phyloP scores from a whole-genome alignment of 1,140 invertebrate genomes.

The Drosophila truncata region DNA sequence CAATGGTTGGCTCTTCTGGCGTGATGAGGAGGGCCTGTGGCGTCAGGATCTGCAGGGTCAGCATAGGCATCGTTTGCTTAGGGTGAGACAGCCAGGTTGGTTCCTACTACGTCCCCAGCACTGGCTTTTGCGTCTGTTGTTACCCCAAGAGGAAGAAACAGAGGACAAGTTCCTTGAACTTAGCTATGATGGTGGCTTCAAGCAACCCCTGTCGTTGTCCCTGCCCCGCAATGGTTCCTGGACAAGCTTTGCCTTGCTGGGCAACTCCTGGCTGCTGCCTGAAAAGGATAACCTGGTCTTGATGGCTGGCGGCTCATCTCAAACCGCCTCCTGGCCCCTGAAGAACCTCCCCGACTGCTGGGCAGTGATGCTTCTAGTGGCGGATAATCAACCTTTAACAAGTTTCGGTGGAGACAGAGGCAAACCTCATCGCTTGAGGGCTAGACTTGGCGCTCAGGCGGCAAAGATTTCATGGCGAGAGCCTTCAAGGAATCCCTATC shows the following conservation, averaged over 20 bases:
- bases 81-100: conserved; percentile 86
- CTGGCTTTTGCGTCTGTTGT: conserved; percentile 90
- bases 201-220: not conserved
- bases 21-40: conserved; percentile 89
- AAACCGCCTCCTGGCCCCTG: conserved; percentile 86
- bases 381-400: conserved; percentile 89
- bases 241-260: conserved; percentile 41
- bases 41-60: conserved; percentile 89
- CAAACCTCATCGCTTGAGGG: conserved; percentile 91
- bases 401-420: conserved; percentile 88
- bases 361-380: conserved; percentile 26
- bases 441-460: conserved; percentile 90
- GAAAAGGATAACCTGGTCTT: conserved; percentile 88
- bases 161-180: conserved; percentile 90
- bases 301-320: conserved; percentile 65
- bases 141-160: conserved; percentile 92
- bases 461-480: conserved; percentile 92
- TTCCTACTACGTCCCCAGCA: conserved; percentile 91
- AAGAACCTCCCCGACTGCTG: conserved; percentile 70
- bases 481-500: conserved; percentile 92
- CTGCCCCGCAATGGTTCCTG: conserved; percentile 6
- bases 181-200: conserved; percentile 89
- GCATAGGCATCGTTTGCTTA: conserved; percentile 13
- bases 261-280: not conserved
- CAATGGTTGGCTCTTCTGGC: conserved; percentile 96